phyloP scores from a whole-genome alignment of 2,888 invertebrate genomes.

The Colletes collaris region DNA sequence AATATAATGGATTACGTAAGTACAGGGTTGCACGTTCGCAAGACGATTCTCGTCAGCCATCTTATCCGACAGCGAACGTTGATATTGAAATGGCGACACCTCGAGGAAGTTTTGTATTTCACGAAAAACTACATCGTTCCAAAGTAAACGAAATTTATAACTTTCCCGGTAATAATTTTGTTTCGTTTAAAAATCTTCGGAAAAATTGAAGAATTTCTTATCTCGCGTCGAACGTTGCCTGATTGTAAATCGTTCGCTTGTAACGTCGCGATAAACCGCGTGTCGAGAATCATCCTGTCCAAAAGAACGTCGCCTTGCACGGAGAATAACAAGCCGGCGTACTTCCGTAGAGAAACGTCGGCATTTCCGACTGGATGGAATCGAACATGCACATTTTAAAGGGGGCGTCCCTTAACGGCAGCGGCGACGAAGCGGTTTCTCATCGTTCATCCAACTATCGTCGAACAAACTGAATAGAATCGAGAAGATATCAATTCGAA shows the following conservation, averaged over 20 bases:
- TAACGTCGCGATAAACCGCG: constrained; percentile 20
- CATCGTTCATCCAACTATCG: constrained; percentile 8
- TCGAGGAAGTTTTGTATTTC: too few species aligned
- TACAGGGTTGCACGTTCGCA: constrained; percentile 57
- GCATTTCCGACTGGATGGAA: constrained; percentile 56
- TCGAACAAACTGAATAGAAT: neutral
- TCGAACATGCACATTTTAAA: constrained; percentile 55
- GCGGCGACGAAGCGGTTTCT: neutral
- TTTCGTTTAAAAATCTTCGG: too few species aligned
- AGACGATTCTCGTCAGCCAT: constrained; percentile 53
- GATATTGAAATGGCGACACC: too few species aligned
- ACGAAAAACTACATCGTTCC: too few species aligned
- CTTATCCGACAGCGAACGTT: constrained; percentile 22
- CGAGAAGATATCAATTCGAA: neutral
- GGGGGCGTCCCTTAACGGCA: neutral
- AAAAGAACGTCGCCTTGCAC: constrained; percentile 56
- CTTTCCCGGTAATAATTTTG: neutral
- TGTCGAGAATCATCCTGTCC: constrained; percentile 58
- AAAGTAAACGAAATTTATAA: neutral
- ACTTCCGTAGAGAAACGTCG: constrained; percentile 53
- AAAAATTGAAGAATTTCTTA: neutral
- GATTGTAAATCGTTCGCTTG: too few species aligned
- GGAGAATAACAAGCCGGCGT: constrained; percentile 54
- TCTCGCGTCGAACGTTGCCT: neutral
- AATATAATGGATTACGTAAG: constrained; percentile 70